Evolutionary conservation across 2,113 vertebrate genomes (phyloP).

Genomic region (Chaetops frenatus): DNA sequence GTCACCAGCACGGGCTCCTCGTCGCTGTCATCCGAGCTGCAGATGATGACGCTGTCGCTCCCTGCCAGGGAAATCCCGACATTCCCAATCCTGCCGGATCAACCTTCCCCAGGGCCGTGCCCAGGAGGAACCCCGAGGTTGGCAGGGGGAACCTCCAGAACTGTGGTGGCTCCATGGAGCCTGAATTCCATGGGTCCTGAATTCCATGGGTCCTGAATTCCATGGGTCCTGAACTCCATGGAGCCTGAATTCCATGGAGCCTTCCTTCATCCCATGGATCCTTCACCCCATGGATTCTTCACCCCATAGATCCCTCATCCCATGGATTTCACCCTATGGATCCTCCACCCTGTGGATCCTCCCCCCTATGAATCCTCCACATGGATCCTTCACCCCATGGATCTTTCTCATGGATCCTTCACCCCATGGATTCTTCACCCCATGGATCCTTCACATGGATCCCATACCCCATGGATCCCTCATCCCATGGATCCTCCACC

Average conservation of each 20-base stretch:
- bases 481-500: not conserved
- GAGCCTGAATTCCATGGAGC: not conserved
- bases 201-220: not conserved
- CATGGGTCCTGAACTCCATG: accelerated
- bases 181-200: not conserved
- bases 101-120: accelerated
- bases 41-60: slow-evolving; percentile 52
- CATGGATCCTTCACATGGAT: not conserved
- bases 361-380: not conserved
- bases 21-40: slow-evolving; percentile 67
- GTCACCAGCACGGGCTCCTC: slow-evolving; percentile 55
- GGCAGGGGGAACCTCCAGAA: not conserved
- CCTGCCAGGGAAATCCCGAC: slow-evolving; percentile 26
- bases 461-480: too few relatives aligned
- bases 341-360: not conserved
- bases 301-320: not conserved
- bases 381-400: not conserved
- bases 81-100: accelerated
- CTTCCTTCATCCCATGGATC: not conserved
- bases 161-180: not conserved
- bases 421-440: not conserved
- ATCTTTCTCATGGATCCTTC: not conserved
- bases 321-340: not conserved
- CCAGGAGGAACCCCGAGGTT: accelerated
- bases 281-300: not conserved